A percentile compares a stretch with the other conserved stretches of the same genome.
These are phyloP conservation scores for Parambassis ranga DNA, from an alignment of 2,797 vertebrate genomes.

Conservation along the genomic window DNA sequence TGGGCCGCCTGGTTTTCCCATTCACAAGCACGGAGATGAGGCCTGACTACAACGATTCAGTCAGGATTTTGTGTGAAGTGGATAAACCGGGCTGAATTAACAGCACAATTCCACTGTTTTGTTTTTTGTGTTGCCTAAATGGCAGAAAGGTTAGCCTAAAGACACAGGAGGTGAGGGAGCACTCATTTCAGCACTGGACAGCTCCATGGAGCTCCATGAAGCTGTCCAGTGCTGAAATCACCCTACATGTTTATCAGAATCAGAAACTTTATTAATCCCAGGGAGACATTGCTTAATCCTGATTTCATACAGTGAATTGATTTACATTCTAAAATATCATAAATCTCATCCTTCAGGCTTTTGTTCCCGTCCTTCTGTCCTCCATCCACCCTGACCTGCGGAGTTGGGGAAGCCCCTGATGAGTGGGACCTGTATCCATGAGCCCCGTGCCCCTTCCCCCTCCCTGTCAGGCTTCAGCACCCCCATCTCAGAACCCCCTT, in stretches of 20 bases:
- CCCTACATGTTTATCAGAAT: neutral
- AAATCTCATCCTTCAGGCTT: constrained; percentile 49
- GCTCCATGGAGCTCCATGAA: constrained; percentile 19
- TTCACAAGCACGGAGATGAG: constrained; percentile 56
- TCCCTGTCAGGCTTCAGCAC: constrained; percentile 91
- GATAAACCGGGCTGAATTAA: constrained; percentile 30
- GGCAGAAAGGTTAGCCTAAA: constrained; percentile 3
- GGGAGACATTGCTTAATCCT: too few species aligned
- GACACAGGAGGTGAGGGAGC: neutral
- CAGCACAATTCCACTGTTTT: constrained; percentile 17
- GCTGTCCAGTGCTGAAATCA: constrained; percentile 31
- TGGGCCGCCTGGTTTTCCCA: constrained; percentile 51
- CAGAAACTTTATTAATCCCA: too few species aligned
- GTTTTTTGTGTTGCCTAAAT: constrained; percentile 18
- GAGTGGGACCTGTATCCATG: constrained; percentile 92
- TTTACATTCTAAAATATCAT: too few species aligned
- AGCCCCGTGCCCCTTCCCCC: constrained; percentile 91
- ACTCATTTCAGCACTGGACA: constrained; percentile 51
- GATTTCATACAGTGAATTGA: neutral
- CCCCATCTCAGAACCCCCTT: constrained; percentile 85
- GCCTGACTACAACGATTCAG: constrained; percentile 40
- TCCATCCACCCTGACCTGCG: constrained; percentile 68
- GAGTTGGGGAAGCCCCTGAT: constrained; percentile 78
- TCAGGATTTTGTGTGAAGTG: constrained; percentile 9
- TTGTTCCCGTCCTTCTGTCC: constrained; percentile 44